Conservation (phyloP, 2,888 invertebrate genomes). For the Ochropacha duplaris region DNA sequence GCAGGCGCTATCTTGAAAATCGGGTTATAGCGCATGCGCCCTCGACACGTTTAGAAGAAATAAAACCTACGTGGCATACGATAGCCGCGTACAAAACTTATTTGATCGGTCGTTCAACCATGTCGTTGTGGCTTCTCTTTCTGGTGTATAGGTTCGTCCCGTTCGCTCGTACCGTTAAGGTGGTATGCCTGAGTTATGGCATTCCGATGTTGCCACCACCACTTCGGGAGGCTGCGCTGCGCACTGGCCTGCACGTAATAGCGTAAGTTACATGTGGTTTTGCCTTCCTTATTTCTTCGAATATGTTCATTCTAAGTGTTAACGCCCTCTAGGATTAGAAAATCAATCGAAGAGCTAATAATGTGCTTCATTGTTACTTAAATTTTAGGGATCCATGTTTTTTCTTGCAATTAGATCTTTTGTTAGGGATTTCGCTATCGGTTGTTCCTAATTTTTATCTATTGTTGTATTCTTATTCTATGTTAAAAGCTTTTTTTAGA, state of each 20-base stretch:
- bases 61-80: conserved; percentile 77
- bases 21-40: conserved; percentile 57
- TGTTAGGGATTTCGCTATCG: background rate
- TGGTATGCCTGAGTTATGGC: conserved; percentile 80
- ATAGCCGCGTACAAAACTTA: conserved; percentile 77
- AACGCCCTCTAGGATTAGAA: conserved; percentile 58
- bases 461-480: background rate
- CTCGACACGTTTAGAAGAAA: conserved; percentile 73
- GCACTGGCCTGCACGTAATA: conserved; percentile 46
- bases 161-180: conserved; percentile 76
- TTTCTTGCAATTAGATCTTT: background rate
- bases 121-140: conserved; percentile 58
- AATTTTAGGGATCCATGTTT: conserved; percentile 17
- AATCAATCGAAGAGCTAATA: conserved; percentile 48
- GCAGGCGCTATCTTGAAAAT: conserved; percentile 63
- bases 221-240: conserved; percentile 69
- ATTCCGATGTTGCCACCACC: conserved; percentile 78
- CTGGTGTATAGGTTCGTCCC: conserved; percentile 51
- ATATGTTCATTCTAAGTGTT: conserved; percentile 58
- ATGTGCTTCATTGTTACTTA: conserved; percentile 28
- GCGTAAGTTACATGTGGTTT: conserved; percentile 65
- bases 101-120: conserved; percentile 83
- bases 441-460: background rate
- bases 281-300: conserved; percentile 55
- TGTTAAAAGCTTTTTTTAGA: background rate